Conservation (phyloP, 2,113 vertebrate species). For the Chunga burmeisteri region DNA sequence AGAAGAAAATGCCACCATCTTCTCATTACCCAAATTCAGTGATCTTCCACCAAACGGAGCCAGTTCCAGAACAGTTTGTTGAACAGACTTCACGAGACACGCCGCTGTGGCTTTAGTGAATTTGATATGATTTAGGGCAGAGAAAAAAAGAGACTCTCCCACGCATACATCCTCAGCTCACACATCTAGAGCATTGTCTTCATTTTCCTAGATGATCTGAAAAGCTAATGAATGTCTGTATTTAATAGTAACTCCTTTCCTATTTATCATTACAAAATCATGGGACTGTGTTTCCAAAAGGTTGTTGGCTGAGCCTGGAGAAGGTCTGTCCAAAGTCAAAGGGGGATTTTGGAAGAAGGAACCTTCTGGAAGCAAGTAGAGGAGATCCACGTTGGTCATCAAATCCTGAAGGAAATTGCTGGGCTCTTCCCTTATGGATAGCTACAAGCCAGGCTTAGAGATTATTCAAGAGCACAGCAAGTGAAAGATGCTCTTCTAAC, state of each 20-base stretch:
- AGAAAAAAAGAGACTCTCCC: neutral
- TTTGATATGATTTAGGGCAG: neutral
- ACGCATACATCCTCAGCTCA: neutral
- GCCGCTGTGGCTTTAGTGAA: neutral
- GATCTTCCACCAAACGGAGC: neutral
- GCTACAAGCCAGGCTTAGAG: neutral
- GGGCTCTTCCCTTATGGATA: neutral
- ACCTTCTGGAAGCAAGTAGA: neutral
- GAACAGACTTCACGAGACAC: neutral
- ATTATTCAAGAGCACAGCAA: neutral
- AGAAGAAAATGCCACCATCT: neutral
- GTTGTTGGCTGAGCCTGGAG: neutral
- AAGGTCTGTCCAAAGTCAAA: neutral
- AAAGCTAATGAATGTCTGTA: neutral
- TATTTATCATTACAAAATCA: constrained; percentile 28
- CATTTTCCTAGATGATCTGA: neutral
- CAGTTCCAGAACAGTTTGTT: neutral
- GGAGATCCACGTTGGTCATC: neutral
- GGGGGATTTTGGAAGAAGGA: neutral
- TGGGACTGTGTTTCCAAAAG: neutral
- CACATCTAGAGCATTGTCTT: neutral
- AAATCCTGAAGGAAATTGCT: neutral
- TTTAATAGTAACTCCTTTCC: constrained; percentile 43
- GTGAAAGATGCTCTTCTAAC: neutral
- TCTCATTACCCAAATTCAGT: neutral